Evolutionary conservation across 2,797 vertebrate species (phyloP), one percentile per base, ranked within the genome.

Genomic region (Odontamblyopus lacepedii): DNA sequence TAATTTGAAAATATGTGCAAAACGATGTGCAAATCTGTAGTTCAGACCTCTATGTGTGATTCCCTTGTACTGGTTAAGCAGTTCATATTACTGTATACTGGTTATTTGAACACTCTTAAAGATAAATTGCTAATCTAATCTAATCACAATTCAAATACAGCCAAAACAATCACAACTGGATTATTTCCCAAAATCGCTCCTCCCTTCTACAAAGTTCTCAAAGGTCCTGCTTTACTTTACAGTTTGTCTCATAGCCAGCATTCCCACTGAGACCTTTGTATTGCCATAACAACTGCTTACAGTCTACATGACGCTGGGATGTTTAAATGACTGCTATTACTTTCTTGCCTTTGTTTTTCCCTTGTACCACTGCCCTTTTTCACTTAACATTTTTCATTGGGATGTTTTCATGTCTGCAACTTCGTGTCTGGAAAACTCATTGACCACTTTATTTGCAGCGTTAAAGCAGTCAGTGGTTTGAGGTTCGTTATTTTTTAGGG

Each of bases 231-330:
- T 72, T 65, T 78, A 44, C 41, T 48, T 71, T 69, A 51, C 61
- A 41, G 60, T 69, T 80, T 76, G 81, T 74, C 29, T 38, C 55
- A 41, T 23, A 51, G 69, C 67, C 75, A 59, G 57, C 83, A 88
- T 91, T 89, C 91, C 77, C 63, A 35, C 12, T 70, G 76, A 2
- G 62, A 70, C 12, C 15, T 70, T 69, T 64, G 70, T 73, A 79
- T 91, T 13, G 19, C 89, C 81, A 85, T 89, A 78, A 72, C 90
- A 83, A 90, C 90, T 1, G 16, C 73, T 27, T 62, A 65, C 80
- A 35, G 27, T 3, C 41, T 83, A 73, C 86, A 86, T 83, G 78
- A 82, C 57, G 62, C 76, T 51, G 2, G 16, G 64, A 77, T 77
- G 78, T 75, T 80, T 60, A 35, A 78, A 60, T 61, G 61, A 32